Base-by-base conservation (phyloP, 2,888 invertebrate species). In the Halocaridina rubra region DNA sequence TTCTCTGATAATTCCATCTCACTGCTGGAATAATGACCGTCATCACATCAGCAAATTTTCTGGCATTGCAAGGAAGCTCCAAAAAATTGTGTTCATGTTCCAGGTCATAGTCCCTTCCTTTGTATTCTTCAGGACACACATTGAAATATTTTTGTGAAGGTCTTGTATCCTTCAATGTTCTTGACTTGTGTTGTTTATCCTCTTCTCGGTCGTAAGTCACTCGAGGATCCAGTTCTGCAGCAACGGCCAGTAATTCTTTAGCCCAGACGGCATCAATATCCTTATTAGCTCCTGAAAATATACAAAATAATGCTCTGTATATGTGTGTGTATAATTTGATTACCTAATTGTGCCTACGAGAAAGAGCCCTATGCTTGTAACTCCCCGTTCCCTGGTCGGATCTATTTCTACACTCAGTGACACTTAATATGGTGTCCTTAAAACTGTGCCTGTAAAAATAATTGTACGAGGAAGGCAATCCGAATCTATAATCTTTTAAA, bases 11-110 rank as follows among this genome's bases (percentile, higher is more conserved):
- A 0, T 19, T 46, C 81, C 81, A 81, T 3, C 53, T 29, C 53
- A 76, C 67, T 19, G 81, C 53, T 22, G 76, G 64, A 13, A 81
- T 27, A n/a, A 81, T 16, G 27, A 81, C 53, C 19, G 81, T 67
- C 16, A 81, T 13, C n/a, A 76, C 67, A 30, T 81, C 69, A 46
- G 24, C 53, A 32, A 81, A 81, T 19, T 24, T 27, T 27, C 53
- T 16, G 24, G 76, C 64, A 16, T 46, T n/a, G 27, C 81, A 81
- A 39, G 32, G 10, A 1, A 74, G 7, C 19, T 27, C 32, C 39
- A 57, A 22, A 16, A 59, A 80, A 24, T 80, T 80, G 3, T 24
- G n/a, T 8, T 72, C 30, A 13, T 22, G 27, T 3, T 19, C 3
- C 13, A 7, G 1, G 33, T 80, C 80, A 7, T 13, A 53, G 13